phyloP scores from a whole-genome alignment of 2,113 vertebrate genomes.

The Talpa occidentalis region DNA sequence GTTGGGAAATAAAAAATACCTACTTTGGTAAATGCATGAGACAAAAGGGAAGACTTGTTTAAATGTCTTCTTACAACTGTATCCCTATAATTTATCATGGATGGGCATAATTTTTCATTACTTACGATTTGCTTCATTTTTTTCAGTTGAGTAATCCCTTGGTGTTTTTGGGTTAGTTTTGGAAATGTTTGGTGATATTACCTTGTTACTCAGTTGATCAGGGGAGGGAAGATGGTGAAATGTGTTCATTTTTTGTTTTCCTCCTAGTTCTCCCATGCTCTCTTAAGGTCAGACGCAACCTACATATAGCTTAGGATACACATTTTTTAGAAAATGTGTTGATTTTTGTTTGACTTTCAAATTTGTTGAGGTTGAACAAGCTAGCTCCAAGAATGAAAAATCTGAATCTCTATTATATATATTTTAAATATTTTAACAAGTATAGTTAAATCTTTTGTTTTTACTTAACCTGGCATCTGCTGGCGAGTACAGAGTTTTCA shows the following conservation, averaged over 20 bases:
- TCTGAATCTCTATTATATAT: not conserved
- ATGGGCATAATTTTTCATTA: not conserved
- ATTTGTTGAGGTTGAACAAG: not conserved
- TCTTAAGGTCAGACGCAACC: not conserved
- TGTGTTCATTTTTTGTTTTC: not conserved
- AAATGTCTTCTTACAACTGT: not conserved
- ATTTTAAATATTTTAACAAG: not conserved
- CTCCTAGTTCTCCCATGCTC: not conserved
- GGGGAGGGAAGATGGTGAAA: not conserved
- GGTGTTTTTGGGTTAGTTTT: constrained; percentile 1
- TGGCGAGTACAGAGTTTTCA: not conserved
- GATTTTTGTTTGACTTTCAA: not conserved
- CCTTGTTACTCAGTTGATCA: not conserved
- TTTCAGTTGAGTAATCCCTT: not conserved
- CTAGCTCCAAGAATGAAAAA: not conserved
- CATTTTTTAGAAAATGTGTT: not conserved
- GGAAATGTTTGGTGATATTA: not conserved
- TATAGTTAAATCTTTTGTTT: not conserved
- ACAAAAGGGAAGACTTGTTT: not conserved
- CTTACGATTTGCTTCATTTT: not conserved
- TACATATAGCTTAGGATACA: not conserved
- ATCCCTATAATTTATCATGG: not conserved
- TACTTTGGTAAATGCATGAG: not conserved
- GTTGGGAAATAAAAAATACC: constrained; percentile 36
- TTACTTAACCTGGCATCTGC: not conserved